A percentile compares a stretch with the other conserved stretches of the same genome.
phyloP scores from a whole-genome alignment of 2,113 vertebrate species.

The Pachyramphus minor region DNA sequence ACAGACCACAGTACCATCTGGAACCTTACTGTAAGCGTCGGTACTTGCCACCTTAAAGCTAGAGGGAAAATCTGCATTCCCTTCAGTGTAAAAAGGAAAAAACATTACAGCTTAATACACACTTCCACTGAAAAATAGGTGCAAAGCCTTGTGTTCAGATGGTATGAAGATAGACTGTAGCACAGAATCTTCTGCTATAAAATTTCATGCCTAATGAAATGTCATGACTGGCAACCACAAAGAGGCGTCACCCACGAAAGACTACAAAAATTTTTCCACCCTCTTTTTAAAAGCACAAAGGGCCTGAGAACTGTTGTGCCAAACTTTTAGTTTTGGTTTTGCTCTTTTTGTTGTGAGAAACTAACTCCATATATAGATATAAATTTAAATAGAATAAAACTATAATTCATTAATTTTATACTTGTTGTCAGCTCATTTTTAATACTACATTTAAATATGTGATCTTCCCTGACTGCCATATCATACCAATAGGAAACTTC shows the following conservation, averaged over 20 bases:
- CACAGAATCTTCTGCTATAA: not conserved
- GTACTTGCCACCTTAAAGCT: not conserved
- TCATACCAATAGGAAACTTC: not conserved
- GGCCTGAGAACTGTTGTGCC: not conserved
- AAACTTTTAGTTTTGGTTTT: not conserved
- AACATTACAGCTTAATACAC: not conserved
- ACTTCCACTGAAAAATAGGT: not conserved
- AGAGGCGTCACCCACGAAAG: not conserved
- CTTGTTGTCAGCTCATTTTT: not conserved
- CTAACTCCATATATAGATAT: not conserved
- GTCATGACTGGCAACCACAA: not conserved
- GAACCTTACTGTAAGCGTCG: not conserved
- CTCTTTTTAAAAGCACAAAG: not conserved
- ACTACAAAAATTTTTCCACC: not conserved
- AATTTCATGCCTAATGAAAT: not conserved
- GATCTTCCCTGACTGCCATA: not conserved
- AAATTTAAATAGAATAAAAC: not conserved
- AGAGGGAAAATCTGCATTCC: not conserved
- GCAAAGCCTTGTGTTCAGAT: not conserved
- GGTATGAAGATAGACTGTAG: not conserved
- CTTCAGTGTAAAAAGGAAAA: not conserved
- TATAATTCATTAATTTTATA: not conserved
- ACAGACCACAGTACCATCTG: not conserved
- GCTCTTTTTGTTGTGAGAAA: not conserved
- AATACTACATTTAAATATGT: not conserved